phyloP scores from a whole-genome alignment of 2,888 invertebrate species.

The Brachypalpus laphriformis region DNA sequence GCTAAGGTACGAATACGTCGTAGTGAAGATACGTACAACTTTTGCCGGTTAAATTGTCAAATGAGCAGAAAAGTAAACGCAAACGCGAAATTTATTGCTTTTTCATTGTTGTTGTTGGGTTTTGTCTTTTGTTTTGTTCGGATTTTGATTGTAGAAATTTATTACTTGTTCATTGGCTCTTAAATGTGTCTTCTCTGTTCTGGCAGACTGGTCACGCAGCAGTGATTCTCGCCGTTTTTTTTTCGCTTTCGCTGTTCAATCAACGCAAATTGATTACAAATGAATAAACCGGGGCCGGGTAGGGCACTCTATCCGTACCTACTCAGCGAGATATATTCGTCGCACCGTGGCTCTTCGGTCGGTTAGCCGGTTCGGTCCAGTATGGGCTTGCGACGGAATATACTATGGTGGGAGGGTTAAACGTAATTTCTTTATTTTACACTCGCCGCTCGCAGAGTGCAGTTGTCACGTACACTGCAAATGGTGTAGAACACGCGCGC shows the following conservation, averaged over 20 bases:
- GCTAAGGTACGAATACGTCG: neutral
- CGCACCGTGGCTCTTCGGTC: neutral
- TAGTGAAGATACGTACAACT: conserved; percentile 27
- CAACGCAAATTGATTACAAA: conserved; percentile 73
- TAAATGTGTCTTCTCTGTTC: conserved; percentile 9
- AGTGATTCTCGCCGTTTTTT: conserved; percentile 4
- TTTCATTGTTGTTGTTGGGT: conserved; percentile 22
- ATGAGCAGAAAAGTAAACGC: conserved; percentile 61
- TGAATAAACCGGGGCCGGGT: conserved; percentile 54
- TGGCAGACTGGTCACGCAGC: neutral
- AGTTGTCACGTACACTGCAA: conserved; percentile 69
- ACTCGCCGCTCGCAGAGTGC: conserved; percentile 22
- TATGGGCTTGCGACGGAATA: neutral
- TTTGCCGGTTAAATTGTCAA: conserved; percentile 68
- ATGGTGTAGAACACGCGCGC: conserved; percentile 69
- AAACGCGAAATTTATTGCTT: conserved; percentile 59
- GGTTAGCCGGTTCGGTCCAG: neutral
- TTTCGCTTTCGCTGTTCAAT: conserved; percentile 48
- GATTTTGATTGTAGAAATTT: conserved; percentile 54
- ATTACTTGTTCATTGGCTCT: conserved; percentile 44
- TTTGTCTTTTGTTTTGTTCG: conserved; percentile 14
- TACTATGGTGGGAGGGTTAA: neutral
- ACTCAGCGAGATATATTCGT: neutral
- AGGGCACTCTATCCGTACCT: neutral
- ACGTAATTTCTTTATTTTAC: conserved; percentile 55